Evolutionary conservation across 2,888 invertebrate genomes (phyloP).

Genomic region (Ectemnius lituratus): DNA sequence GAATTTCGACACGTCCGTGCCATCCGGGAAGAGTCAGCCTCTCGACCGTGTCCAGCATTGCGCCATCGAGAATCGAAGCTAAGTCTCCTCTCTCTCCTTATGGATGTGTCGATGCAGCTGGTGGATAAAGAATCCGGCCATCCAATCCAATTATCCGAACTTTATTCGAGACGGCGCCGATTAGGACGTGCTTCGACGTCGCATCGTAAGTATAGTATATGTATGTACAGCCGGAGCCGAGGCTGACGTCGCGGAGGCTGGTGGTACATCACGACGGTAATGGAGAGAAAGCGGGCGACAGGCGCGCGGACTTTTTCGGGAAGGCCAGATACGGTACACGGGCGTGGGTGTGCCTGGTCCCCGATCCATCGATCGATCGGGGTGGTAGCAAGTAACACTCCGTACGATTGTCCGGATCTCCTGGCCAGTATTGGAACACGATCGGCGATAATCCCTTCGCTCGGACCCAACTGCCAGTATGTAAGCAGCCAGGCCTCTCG

Average conservation of each 20-base stretch:
- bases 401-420: slow-evolving; percentile 25
- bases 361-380: slow-evolving; percentile 39
- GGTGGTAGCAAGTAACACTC: not conserved
- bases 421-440: slow-evolving; percentile 11
- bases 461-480: not conserved
- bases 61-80: too few species aligned
- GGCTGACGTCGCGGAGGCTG: slow-evolving; percentile 38
- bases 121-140: slow-evolving; percentile 31
- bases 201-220: slow-evolving; percentile 36
- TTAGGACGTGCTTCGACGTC: slow-evolving; percentile 17
- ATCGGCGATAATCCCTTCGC: slow-evolving; percentile 38
- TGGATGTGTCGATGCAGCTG: not conserved
- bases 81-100: too few species aligned
- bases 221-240: slow-evolving; percentile 33
- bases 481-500: too few species aligned
- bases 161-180: slow-evolving; percentile 39
- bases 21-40: not conserved
- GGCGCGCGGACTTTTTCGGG: slow-evolving; percentile 32
- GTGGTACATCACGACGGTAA: slow-evolving; percentile 56
- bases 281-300: slow-evolving; percentile 56
- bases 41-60: not conserved
- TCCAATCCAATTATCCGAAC: slow-evolving; percentile 46
- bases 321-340: slow-evolving; percentile 30
- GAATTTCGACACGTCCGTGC: slow-evolving; percentile 4
- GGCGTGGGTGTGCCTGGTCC: slow-evolving; percentile 40